phyloP scores from a whole-genome alignment of 2,113 vertebrate species.

The Austrofundulus limnaeus region DNA sequence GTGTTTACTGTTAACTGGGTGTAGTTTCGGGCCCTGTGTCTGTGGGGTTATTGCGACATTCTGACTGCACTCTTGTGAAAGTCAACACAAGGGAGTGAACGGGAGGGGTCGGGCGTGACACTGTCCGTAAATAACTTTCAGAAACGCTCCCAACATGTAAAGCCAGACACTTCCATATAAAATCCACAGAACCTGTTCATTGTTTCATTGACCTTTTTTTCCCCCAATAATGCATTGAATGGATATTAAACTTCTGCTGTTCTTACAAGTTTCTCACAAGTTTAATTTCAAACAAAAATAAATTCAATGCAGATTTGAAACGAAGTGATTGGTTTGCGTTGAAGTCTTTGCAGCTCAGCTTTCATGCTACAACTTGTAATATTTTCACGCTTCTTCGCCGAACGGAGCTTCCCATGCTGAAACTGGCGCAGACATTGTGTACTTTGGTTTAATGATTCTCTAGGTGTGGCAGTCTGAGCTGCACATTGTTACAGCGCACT shows the following conservation, averaged over 20 bases:
- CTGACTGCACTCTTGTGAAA: constrained; percentile 33
- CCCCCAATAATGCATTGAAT: neutral
- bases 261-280: neutral
- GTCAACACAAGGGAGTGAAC: constrained; percentile 45
- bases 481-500: neutral
- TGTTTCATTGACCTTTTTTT: neutral
- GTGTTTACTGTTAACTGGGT: constrained; percentile 14
- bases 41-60: constrained; percentile 31
- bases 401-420: neutral
- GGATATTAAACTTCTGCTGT: neutral
- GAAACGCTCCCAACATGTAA: too few relatives aligned
- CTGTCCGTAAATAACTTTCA: too few relatives aligned
- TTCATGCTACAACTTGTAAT: neutral
- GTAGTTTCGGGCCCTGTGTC: constrained; percentile 7
- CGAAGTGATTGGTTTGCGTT: neutral
- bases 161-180: neutral
- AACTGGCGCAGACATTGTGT: neutral
- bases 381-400: neutral
- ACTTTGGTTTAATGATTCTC: constrained; percentile 59
- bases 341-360: neutral
- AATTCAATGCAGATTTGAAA: neutral
- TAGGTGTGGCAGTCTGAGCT: constrained; percentile 40
- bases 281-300: neutral
- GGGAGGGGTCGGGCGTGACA: constrained; percentile 5
- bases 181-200: neutral